These are phyloP conservation scores for Pelecanus crispus DNA, from an alignment of 2,113 vertebrate genomes.

Conservation along the genomic window DNA sequence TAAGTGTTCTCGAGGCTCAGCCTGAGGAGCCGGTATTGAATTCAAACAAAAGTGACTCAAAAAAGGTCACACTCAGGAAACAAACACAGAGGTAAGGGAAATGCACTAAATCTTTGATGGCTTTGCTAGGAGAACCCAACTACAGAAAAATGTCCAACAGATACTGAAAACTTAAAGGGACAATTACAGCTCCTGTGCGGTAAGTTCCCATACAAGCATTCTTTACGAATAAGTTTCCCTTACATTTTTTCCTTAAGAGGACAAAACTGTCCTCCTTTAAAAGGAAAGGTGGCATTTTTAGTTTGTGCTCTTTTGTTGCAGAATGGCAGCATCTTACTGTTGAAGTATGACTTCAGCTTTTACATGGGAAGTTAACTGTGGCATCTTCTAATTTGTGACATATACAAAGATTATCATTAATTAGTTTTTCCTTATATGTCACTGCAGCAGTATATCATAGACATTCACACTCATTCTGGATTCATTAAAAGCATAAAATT, in stretches of 20 bases:
- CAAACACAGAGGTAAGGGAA: too few relatives aligned
- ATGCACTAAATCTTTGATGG: too few relatives aligned
- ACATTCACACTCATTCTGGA: neutral
- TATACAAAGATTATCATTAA: neutral
- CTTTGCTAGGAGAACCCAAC: too few relatives aligned
- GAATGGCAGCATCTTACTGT: too few relatives aligned
- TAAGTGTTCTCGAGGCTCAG: too few relatives aligned
- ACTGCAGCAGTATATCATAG: neutral
- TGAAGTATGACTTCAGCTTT: neutral
- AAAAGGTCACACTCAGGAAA: neutral
- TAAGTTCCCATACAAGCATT: neutral
- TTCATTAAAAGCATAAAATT: neutral
- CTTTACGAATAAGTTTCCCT: neutral
- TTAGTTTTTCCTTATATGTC: neutral
- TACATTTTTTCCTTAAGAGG: neutral
- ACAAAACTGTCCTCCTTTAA: neutral
- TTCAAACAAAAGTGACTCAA: too few relatives aligned
- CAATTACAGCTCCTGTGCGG: neutral
- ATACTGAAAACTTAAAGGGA: too few relatives aligned
- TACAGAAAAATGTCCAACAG: too few relatives aligned
- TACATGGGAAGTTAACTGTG: neutral
- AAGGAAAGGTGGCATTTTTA: neutral
- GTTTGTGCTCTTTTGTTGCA: neutral
- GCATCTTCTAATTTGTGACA: neutral
- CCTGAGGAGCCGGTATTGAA: too few relatives aligned